Conservation (phyloP, 2,888 invertebrate species). For the Hydroisotoma schaefferi region DNA sequence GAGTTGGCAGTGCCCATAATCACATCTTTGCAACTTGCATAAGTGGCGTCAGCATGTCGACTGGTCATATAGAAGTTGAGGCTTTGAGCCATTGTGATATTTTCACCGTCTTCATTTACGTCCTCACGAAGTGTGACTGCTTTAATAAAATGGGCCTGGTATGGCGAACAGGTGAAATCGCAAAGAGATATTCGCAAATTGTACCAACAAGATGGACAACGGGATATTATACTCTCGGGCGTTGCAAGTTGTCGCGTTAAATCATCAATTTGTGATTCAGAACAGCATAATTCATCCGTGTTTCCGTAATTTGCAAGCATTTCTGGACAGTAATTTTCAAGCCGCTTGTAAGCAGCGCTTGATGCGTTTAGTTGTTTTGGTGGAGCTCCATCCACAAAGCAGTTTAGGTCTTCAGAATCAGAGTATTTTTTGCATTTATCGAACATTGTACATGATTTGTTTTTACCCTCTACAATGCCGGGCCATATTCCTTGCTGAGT, state of each 20-base stretch:
- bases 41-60: slow-evolving; percentile 63
- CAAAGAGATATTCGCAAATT: slow-evolving; percentile 77
- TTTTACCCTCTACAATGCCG: slow-evolving; percentile 4
- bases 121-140: too few relatives aligned
- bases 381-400: slow-evolving; percentile 17
- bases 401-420: slow-evolving; percentile 21
- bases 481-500: slow-evolving; percentile 32
- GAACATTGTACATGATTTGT: slow-evolving; percentile 15
- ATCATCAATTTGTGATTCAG: slow-evolving; percentile 32
- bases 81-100: slow-evolving; percentile 12
- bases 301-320: slow-evolving; percentile 29
- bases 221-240: slow-evolving; percentile 66
- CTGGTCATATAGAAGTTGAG: slow-evolving; percentile 49
- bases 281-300: slow-evolving; percentile 37
- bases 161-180: slow-evolving; percentile 71
- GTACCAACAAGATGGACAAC: slow-evolving; percentile 76
- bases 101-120: slow-evolving; percentile 31
- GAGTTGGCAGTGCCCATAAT: slow-evolving; percentile 70
- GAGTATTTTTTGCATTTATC: slow-evolving; percentile 14
- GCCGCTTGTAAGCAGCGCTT: neutral
- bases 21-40: slow-evolving; percentile 74
- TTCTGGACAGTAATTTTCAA: slow-evolving; percentile 33
- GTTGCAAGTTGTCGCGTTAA: slow-evolving; percentile 49
- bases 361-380: slow-evolving; percentile 4
- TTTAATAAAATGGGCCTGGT: slow-evolving; percentile 64